Evolutionary conservation across 2,113 vertebrate species (phyloP).

Genomic region (Laterallus jamaicensis): DNA sequence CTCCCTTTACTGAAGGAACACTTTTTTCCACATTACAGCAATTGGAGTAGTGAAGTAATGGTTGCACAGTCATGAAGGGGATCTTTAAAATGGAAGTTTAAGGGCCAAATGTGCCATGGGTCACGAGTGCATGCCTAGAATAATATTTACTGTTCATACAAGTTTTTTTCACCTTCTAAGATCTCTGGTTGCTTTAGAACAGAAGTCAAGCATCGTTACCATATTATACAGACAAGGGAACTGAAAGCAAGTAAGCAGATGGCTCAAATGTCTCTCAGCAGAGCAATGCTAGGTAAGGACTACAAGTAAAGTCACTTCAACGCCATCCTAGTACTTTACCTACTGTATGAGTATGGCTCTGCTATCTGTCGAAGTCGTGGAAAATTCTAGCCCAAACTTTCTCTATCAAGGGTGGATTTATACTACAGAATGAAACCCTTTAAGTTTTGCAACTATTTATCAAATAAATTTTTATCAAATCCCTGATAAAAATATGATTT

Average conservation of each 20-base stretch:
- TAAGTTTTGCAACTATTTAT: neutral
- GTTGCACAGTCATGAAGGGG: accelerated
- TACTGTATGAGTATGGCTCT: neutral
- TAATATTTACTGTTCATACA: neutral
- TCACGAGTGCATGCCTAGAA: neutral
- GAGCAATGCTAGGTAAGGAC: neutral
- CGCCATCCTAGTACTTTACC: neutral
- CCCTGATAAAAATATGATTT: neutral
- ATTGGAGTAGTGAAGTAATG: neutral
- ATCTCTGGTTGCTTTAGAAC: neutral
- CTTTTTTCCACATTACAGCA: neutral
- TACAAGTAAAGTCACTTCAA: neutral
- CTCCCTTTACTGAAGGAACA: neutral
- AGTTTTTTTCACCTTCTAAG: neutral
- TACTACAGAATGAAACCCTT: neutral
- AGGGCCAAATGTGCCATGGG: neutral
- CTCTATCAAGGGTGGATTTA: neutral
- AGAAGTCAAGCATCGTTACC: neutral
- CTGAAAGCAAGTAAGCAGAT: neutral
- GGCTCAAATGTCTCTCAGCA: neutral
- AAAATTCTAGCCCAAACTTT: neutral
- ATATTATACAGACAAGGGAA: neutral
- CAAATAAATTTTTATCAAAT: neutral
- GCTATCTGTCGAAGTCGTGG: neutral
- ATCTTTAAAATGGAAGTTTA: neutral